Evolutionary conservation across 2,113 vertebrate species (phyloP).

Genomic region (Coracopsis vasa): DNA sequence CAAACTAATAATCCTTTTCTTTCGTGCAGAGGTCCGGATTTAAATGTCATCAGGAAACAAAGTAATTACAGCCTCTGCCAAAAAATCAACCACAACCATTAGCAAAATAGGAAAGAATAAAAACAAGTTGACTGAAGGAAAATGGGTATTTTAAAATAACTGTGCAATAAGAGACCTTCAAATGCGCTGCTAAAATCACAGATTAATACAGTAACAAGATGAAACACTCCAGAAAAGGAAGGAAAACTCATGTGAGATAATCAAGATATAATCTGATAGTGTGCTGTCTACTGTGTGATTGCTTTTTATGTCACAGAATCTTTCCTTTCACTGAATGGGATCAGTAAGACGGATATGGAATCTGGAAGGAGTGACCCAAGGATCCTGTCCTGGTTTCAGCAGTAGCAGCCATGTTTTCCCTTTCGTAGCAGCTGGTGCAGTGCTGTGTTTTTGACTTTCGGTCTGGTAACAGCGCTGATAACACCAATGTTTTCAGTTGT

Average conservation of each 20-base stretch:
- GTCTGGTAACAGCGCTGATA: too few relatives aligned
- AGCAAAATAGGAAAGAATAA: background rate
- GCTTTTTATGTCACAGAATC: background rate
- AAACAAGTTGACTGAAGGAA: background rate
- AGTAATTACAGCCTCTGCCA: background rate
- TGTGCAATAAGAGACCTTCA: background rate
- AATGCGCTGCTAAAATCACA: background rate
- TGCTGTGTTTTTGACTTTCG: too few relatives aligned
- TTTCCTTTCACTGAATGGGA: background rate
- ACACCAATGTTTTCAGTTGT: too few relatives aligned
- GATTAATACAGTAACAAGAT: background rate
- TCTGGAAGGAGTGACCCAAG: background rate
- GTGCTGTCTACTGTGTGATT: background rate
- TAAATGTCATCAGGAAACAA: conserved; percentile 1
- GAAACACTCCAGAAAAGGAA: background rate
- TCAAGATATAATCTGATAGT: background rate
- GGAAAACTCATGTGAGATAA: background rate
- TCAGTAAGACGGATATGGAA: background rate
- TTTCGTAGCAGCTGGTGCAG: too few relatives aligned
- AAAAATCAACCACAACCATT: conserved; percentile 11
- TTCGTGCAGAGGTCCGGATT: background rate
- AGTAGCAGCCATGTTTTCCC: too few relatives aligned
- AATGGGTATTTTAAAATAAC: background rate
- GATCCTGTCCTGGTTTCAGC: too few relatives aligned
- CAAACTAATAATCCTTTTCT: background rate